Evolutionary conservation across 2,888 invertebrate genomes (phyloP), one percentile per base, ranked within the genome.

Genomic region (Falcaria lacertinaria): DNA sequence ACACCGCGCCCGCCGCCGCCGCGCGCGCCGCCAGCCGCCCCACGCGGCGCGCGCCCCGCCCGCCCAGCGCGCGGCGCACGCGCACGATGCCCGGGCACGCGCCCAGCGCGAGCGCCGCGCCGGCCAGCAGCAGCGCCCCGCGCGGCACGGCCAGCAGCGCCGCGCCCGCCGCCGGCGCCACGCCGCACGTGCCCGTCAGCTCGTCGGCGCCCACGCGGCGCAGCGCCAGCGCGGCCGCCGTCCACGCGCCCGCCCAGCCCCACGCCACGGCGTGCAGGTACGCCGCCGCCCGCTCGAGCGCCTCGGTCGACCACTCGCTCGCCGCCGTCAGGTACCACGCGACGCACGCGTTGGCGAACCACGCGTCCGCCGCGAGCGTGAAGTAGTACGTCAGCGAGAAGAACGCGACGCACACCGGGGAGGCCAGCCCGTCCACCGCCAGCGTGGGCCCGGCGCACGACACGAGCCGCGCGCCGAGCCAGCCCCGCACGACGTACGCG

Each of bases 271-370:
- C 93, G 80, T 97, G 97, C 54, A 97, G 93, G 64, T 96, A 94
- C 14, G 95, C 94, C 0, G 96, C 94, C 19, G 96, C 94, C 39
- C 95, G 93, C 77, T 96, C 96, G 41, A 97, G 91, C 1, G 97
- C 96, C 80, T 97, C 97, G 45, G 96, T 96, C 17, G 96, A 96
- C 97, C 97, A 97, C 72, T 97, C 96, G 72, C 96, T 94, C 35
- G 96, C 95, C 0, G 97, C 96, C 3, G 96, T 95, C 39, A 97
- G 90, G 69, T 96, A 95, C 95, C 97, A 97, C 44, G 97, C 96
- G 39, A 96, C 91, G 48, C 96, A 95, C 41, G 97, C 92, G 59
- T 96, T 93, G 2, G 96, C 92, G 93, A 97, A 97, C 97, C 97
- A 96, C 47, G 95, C 91, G 63, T 94, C 93, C 46, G 94, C 94